A percentile compares a stretch with the other conserved stretches of the same genome.
Conservation (phyloP, 2,113 vertebrate species). For the Pleuronectes platessa region DNA sequence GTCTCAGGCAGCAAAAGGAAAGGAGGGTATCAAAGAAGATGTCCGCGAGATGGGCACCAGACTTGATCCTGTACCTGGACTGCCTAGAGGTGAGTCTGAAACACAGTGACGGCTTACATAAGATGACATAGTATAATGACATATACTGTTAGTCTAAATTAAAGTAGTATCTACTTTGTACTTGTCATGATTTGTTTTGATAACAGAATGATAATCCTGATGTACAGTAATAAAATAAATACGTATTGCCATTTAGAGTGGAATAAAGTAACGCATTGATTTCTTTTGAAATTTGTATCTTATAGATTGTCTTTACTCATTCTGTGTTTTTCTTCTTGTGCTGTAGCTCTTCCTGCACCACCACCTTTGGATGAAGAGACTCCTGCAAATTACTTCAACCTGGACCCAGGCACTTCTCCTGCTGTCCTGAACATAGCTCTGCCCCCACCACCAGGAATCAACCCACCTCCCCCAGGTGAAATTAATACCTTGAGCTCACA, state of each 20-base stretch:
- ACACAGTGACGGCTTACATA: neutral
- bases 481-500: neutral
- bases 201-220: too few relatives aligned
- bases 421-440: slow-evolving; percentile 91
- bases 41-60: slow-evolving; percentile 91
- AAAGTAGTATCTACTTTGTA: too few relatives aligned
- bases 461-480: slow-evolving; percentile 91
- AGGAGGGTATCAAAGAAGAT: slow-evolving; percentile 91
- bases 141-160: too few relatives aligned
- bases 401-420: slow-evolving; percentile 89
- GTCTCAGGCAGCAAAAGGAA: slow-evolving; percentile 93
- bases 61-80: slow-evolving; percentile 93
- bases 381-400: slow-evolving; percentile 95
- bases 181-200: too few relatives aligned
- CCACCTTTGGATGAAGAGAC: slow-evolving; percentile 91
- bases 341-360: slow-evolving; percentile 90
- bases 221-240: too few relatives aligned
- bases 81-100: slow-evolving; percentile 89
- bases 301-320: neutral
- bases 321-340: slow-evolving; percentile 18
- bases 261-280: too few relatives aligned
- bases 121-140: neutral
- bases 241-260: too few relatives aligned
- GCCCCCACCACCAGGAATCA: slow-evolving; percentile 92
- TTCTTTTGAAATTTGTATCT: neutral